Percentiles rank a stretch among this genome's conserved stretches.
Evolutionary conservation across 2,888 invertebrate genomes (phyloP).

Genomic region (Drosophila recens): DNA sequence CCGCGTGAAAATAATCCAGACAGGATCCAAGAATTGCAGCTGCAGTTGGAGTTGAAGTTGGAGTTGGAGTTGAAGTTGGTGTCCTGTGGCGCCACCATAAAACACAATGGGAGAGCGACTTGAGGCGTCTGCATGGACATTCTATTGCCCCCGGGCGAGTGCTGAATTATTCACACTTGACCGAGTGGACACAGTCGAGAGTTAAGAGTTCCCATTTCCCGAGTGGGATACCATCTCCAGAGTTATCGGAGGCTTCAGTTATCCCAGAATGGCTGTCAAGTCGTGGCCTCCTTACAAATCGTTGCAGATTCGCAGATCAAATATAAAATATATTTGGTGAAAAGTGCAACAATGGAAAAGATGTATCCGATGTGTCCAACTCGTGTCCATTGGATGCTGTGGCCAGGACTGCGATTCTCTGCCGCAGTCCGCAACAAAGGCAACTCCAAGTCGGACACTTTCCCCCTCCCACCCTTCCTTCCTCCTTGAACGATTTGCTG

Average conservation of each 20-base stretch:
- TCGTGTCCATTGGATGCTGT: slow-evolving; percentile 16
- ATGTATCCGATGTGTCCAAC: slow-evolving; percentile 37
- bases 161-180: slow-evolving; percentile 56
- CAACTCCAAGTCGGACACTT: slow-evolving; percentile 26
- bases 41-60: slow-evolving; percentile 32
- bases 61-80: background rate
- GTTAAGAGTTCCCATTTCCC: background rate
- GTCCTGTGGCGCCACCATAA: slow-evolving; percentile 60
- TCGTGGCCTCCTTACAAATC: slow-evolving; percentile 54
- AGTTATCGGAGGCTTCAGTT: slow-evolving; percentile 28
- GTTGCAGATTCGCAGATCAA: slow-evolving; percentile 60
- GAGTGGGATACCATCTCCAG: background rate
- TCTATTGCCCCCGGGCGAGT: slow-evolving; percentile 13
- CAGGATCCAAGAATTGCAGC: slow-evolving; percentile 15
- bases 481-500: slow-evolving; percentile 40
- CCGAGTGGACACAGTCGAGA: slow-evolving; percentile 25
- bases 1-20: slow-evolving; percentile 61
- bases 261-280: slow-evolving; percentile 62
- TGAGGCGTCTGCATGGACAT: slow-evolving; percentile 16
- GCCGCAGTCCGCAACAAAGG: slow-evolving; percentile 50
- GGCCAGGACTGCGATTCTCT: slow-evolving; percentile 30
- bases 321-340: slow-evolving; percentile 10
- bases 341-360: slow-evolving; percentile 50
- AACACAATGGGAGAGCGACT: slow-evolving; percentile 5
- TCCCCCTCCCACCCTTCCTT: background rate